A percentile compares a stretch with the other conserved stretches of the same genome.
These are phyloP conservation scores for Idaea straminata DNA, from an alignment of 2,888 invertebrate genomes.

Conservation along the genomic window DNA sequence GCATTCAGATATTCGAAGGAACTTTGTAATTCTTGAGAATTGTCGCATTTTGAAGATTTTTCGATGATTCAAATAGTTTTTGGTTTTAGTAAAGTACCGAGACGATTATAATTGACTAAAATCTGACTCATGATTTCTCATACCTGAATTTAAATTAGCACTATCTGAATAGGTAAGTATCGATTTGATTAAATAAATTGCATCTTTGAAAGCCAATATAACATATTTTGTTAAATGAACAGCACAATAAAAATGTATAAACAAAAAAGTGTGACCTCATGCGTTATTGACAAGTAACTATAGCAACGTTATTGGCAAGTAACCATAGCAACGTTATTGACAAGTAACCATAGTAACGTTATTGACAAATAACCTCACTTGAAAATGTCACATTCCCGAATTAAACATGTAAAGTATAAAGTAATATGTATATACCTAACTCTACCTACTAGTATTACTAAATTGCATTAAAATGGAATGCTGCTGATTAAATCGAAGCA, in stretches of 20 bases:
- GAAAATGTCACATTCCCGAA: neutral
- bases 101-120: neutral
- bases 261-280: no score
- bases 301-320: no score
- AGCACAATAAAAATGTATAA: no score
- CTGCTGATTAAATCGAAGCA: neutral
- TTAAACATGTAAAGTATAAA: neutral
- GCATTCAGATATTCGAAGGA: neutral
- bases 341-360: no score
- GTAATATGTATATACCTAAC: neutral
- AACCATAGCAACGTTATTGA: no score
- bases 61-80: neutral
- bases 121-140: neutral
- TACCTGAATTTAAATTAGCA: neutral
- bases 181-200: no score
- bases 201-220: no score
- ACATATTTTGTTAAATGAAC: no score
- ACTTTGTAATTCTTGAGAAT: neutral
- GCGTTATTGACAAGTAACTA: no score
- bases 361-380: no score
- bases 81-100: neutral
- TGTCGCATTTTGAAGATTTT: neutral
- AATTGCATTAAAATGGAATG: neutral
- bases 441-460: neutral
- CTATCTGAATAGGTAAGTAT: no score